Evolutionary conservation across 1,140 invertebrate species (phyloP).

Genomic region (Cherax quadricarinatus): DNA sequence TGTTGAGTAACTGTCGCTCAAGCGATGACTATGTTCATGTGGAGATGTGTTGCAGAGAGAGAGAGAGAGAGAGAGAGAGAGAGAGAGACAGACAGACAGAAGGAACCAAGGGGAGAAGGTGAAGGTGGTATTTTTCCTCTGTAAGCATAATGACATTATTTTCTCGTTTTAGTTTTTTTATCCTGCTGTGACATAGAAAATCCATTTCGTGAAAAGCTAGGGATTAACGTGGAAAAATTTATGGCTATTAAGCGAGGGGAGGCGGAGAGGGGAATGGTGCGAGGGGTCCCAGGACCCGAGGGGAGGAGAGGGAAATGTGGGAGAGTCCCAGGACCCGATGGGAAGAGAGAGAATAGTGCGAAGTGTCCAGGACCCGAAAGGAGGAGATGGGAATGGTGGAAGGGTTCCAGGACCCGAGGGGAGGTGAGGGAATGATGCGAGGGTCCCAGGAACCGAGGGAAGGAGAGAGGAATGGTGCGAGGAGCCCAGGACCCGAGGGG

Average conservation of each 20-base stretch:
- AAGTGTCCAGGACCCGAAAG: neutral
- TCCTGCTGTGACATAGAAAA: slow-evolving; percentile 19
- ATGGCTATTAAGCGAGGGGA: slow-evolving; percentile 24
- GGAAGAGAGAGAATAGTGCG: too few relatives aligned
- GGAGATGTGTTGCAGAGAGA: too few relatives aligned
- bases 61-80: too few relatives aligned
- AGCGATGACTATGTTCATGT: too few relatives aligned
- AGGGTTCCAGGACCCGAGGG: neutral
- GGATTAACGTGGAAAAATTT: slow-evolving; percentile 30
- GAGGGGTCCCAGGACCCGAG: neutral
- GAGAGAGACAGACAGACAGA: neutral
- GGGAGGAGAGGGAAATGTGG: too few relatives aligned
- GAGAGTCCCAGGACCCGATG: neutral
- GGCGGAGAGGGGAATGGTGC: neutral
- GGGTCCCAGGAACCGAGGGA: neutral
- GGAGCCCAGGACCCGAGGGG: neutral
- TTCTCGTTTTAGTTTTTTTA: neutral
- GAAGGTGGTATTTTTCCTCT: slow-evolving; percentile 10
- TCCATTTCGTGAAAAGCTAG: slow-evolving; percentile 34
- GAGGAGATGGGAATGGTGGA: neutral
- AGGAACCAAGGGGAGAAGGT: neutral
- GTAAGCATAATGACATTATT: slow-evolving; percentile 28
- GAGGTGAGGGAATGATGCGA: neutral
- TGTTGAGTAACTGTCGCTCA: too few relatives aligned
- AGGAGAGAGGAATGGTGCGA: neutral